Conservation (phyloP, 1,140 invertebrate species). For the Wasmannia auropunctata region DNA sequence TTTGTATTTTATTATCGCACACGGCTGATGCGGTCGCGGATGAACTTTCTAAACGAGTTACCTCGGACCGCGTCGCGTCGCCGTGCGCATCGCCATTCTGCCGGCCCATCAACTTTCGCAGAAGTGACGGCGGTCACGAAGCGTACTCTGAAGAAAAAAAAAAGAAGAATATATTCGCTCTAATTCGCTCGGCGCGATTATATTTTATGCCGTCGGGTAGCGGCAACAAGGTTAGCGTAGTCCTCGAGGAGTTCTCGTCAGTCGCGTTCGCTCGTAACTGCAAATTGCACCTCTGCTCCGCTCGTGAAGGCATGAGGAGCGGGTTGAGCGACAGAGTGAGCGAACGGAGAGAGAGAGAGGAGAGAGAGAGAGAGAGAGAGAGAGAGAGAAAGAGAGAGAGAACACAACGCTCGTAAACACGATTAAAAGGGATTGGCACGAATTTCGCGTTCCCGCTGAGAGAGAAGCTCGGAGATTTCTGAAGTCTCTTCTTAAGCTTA, state of each 20-base stretch:
- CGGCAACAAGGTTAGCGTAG: slow-evolving; percentile 13
- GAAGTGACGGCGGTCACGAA: slow-evolving; percentile 10
- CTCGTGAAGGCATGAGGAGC: neutral
- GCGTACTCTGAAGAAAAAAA: neutral
- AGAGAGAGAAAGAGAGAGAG: neutral
- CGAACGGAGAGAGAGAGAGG: neutral
- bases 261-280: slow-evolving; percentile 32
- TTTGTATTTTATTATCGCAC: neutral
- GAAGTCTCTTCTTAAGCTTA: slow-evolving; percentile 6
- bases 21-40: neutral
- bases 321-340: neutral
- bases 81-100: neutral
- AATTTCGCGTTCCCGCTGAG: slow-evolving; percentile 3
- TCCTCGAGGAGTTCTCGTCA: slow-evolving; percentile 18
- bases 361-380: neutral
- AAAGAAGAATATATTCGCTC: slow-evolving; percentile 13
- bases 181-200: neutral
- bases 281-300: slow-evolving; percentile 14
- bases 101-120: slow-evolving; percentile 15
- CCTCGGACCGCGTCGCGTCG: neutral
- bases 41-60: neutral
- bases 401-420: slow-evolving; percentile 31
- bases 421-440: slow-evolving; percentile 46
- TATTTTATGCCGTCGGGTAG: neutral
- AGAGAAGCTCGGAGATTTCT: slow-evolving; percentile 2